Evolutionary conservation across 2,888 invertebrate species (phyloP), one percentile per base, ranked within the genome.

Genomic region (Blomia tropicalis): DNA sequence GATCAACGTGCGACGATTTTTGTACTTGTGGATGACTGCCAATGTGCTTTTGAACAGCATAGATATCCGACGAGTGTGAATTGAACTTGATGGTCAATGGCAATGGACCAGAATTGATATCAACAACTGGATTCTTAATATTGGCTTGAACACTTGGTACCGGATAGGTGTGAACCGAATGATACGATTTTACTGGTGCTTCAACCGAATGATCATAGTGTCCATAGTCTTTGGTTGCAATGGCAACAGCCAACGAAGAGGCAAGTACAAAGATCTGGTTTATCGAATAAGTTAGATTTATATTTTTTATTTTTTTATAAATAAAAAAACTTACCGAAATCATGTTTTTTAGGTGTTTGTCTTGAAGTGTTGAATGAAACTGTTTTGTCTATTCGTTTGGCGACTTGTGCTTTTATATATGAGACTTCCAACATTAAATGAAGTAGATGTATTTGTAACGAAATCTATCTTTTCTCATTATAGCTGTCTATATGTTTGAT

Each of bases 51-150:
- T 56, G 56, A 19, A 56, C 29, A 22, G 36, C 32, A 11, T 56
- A 29, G n/a, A 56, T 31, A 31, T 56, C 2, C 11, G 56, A 56
- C 17, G 56, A 56, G 29, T 56, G 56, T 22, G 56, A 56, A 25
- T 56, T 56, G 29, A 56, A 56, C 11, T 30, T 27, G 2, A 56
- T 19, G 25, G 56, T 56, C 19, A 56, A 25, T 36, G 56, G 56
- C 17, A 56, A 36, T 56, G 56, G 56, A 32, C 56, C 56, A 3
- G 56, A 56, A 36, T 56, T 56, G 11, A 56, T 56, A 25, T 56
- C 56, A 2, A 56, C 56, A 2, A 56, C 56, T 19, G 56, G 56
- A 19, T n/a, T 47, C 11, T 56, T 31, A 32, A 17, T 30, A 14
- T 14, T 11, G n/a, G 22, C 32, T 19, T 31, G 56, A 11, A n/a